Conservation (phyloP, 2,888 invertebrate species). For the Diplazon laetatorius region DNA sequence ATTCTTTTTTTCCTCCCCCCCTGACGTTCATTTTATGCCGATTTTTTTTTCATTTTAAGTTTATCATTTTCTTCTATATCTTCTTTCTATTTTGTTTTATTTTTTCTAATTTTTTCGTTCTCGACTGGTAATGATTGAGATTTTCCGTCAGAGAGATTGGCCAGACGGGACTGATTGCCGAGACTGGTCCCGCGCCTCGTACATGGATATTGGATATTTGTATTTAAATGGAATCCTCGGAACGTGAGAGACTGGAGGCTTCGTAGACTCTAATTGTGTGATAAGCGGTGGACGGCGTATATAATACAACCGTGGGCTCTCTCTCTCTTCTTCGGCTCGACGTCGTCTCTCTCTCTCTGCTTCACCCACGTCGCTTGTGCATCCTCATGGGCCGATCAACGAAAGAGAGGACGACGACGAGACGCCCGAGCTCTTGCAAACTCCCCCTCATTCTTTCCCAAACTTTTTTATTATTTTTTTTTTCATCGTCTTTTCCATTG, state of each 20-base stretch:
- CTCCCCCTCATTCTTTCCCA: constrained; percentile 7
- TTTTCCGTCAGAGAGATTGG: constrained; percentile 12
- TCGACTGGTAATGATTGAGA: constrained; percentile 17
- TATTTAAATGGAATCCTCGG: constrained; percentile 58
- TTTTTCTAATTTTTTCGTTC: constrained; percentile 17
- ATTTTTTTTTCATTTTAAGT: constrained; percentile 8
- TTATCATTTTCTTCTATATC: constrained; percentile 18
- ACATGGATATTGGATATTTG: constrained; percentile 39
- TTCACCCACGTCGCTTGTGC: constrained; percentile 22
- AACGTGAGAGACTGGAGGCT: constrained; percentile 69
- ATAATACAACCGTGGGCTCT: constrained; percentile 33
- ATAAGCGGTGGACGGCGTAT: constrained; percentile 77
- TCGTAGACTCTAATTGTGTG: constrained; percentile 79
- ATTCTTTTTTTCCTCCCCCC: constrained; percentile 22
- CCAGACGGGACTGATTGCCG: constrained; percentile 22
- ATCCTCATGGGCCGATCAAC: background rate
- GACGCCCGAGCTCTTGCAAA: background rate
- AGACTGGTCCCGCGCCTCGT: constrained; percentile 16
- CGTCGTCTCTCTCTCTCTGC: constrained; percentile 26
- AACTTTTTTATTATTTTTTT: constrained; percentile 27
- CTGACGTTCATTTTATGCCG: background rate
- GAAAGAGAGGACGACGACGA: constrained; percentile 15
- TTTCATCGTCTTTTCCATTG: constrained; percentile 18
- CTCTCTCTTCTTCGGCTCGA: constrained; percentile 29
- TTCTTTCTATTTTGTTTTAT: too few species aligned